Base-by-base conservation (phyloP, 2,888 invertebrate species). In the Masnerella sp. region DNA sequence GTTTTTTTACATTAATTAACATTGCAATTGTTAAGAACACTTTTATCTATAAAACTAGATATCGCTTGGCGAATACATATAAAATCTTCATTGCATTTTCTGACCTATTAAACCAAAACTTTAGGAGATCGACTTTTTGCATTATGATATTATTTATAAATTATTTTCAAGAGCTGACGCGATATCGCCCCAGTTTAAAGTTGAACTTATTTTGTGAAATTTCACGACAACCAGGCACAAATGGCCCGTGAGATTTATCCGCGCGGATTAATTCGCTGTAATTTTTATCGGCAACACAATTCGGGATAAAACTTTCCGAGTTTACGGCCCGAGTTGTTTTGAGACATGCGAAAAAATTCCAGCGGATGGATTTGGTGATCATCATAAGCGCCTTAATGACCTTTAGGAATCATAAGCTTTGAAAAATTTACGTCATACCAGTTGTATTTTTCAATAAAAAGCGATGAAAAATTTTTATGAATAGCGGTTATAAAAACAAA, bases 271-370 rank as follows among this genome's bases (percentile, higher is more conserved):
- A 59, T 58, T 42, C 36, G 20, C 5, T 25, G 52, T 58, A 67
- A 67, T 67, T 67, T 67, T 58, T 67, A 65, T 65, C 56, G 65
- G 38, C 30, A 40, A 65, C 65, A 14, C 30, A 65, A 56, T 40
- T 32, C 32, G 22, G 20, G 43, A 45, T 30, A 30, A 51, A 64
- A 52, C 40, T 62, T 62, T 49, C 22, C 5, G 25, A 8, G 17
- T 38, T 47, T 15, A 34, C 12, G 17, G 12, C 9, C 9, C 11
- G 28, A 59, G 47, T 59, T 61, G 54, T 64, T 64, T 45, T 36
- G 54, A 64, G 40, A 64, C 17, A 40, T 3, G 9, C n/a, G 2
- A 30, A 9, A 2, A 2, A 30, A 30, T 8, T 30, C 2, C 30
- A 30, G 9, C n/a, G n/a, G n/a, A n/a, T n/a, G n/a, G n/a, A n/a